Evolutionary conservation across 2,113 vertebrate species (phyloP).

Genomic region (Pseudonaja textilis): DNA sequence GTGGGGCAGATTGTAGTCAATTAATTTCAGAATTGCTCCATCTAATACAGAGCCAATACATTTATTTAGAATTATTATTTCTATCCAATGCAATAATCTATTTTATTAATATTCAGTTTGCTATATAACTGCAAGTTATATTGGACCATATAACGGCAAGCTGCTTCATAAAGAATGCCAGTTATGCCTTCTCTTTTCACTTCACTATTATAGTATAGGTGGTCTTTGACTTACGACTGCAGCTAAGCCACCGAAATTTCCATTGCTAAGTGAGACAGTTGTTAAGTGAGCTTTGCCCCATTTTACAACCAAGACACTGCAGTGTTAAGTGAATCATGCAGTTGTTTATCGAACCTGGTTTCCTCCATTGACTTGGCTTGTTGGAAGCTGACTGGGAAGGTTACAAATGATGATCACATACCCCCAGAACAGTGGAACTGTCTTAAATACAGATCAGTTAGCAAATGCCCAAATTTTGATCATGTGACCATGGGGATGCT

Average conservation of each 20-base stretch:
- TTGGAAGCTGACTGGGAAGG: too few relatives aligned
- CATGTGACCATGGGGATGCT: not conserved
- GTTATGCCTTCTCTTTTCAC: not conserved
- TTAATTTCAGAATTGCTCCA: not conserved
- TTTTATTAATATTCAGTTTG: not conserved
- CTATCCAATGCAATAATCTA: not conserved
- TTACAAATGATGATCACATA: too few relatives aligned
- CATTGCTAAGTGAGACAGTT: too few relatives aligned
- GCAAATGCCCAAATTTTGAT: too few relatives aligned
- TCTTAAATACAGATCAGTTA: not conserved
- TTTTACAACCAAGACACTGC: too few relatives aligned
- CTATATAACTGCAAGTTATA: not conserved
- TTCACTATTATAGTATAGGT: not conserved
- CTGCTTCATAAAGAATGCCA: not conserved
- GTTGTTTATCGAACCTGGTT: too few relatives aligned
- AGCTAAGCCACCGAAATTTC: too few relatives aligned
- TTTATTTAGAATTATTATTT: not conserved
- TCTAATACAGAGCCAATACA: not conserved
- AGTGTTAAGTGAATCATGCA: too few relatives aligned
- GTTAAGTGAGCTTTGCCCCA: too few relatives aligned
- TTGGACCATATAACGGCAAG: not conserved
- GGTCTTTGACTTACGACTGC: too few relatives aligned
- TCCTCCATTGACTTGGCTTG: too few relatives aligned
- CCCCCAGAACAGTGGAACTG: too few relatives aligned
- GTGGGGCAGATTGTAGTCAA: not conserved